phyloP scores from a whole-genome alignment of 35 echinoderm and acorn worm species.

The Acanthaster planci region DNA sequence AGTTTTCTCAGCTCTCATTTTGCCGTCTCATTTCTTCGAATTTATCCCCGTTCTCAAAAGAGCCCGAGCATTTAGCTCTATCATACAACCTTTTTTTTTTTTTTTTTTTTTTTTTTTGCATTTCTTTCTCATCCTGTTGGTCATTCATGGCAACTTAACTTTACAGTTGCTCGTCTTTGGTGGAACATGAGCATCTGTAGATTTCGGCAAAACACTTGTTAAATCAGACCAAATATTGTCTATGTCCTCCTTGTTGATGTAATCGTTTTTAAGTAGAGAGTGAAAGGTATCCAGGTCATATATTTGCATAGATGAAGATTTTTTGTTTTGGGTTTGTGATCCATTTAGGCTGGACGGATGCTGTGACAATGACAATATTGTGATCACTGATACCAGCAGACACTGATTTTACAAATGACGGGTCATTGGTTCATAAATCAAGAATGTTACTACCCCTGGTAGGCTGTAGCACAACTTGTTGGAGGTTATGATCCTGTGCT shows the following conservation, averaged over 20 bases:
- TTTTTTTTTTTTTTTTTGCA: conserved; percentile 30
- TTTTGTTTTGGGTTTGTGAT: conserved; percentile 28
- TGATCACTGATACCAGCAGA: conserved; percentile 62
- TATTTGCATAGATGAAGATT: conserved; percentile 38
- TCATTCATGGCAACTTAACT: conserved; percentile 49
- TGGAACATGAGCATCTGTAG: conserved; percentile 44
- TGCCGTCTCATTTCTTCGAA: not conserved
- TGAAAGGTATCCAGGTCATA: not conserved
- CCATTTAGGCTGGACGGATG: conserved; percentile 35
- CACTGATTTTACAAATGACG: conserved; percentile 44
- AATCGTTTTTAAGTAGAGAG: conserved; percentile 13
- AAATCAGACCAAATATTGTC: conserved; percentile 38
- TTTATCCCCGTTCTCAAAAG: conserved; percentile 8
- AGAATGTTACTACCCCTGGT: conserved; percentile 59
- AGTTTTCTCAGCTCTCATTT: conserved; percentile 38
- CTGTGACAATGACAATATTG: conserved; percentile 51
- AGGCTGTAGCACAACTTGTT: conserved; percentile 43
- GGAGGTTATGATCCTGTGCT: conserved; percentile 55
- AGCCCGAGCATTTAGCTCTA: not conserved
- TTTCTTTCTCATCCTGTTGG: conserved; percentile 25
- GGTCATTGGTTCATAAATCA: conserved; percentile 66
- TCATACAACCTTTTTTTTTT: conserved; percentile 37
- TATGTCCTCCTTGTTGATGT: not conserved
- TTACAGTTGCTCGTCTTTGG: conserved; percentile 14
- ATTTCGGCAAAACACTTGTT: not conserved